Base-by-base conservation (phyloP, 2,113 vertebrate genomes). In the Periophthalmus modestus region DNA sequence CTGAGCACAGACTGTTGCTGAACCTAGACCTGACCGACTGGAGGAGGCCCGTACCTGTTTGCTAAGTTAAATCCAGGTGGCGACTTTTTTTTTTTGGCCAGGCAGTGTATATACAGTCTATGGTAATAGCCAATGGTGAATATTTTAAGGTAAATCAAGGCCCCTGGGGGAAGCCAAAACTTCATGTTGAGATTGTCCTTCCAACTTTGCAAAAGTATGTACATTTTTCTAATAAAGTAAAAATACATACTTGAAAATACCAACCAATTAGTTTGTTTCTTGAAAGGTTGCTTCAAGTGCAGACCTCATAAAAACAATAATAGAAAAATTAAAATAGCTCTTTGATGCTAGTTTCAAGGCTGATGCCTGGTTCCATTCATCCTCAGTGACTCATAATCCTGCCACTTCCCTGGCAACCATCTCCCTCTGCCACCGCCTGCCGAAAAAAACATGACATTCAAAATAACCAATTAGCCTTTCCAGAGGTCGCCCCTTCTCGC, bases 401-500 rank as follows among this genome's bases (percentile, higher is more conserved):
- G 36, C 21, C 66, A 59, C 55, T 63, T 54, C 69, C 57, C 55
- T n/a, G 66, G 59, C 16, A 4, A 43, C 55, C 63, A 24, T 34
- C 80, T 54, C 59, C 58, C 11, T 62, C 1, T 28, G 48, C 16
- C 68, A 23, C 48, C 19, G 47, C n/a, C n/a, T n/a, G n/a, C 19
- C 21, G 33, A 71, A 33, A 62, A 62, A 66, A 78, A 69, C 43
- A 52, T 61, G 58, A 81, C 75, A 79, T 87, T 75, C 16, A 79
- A 43, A 82, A 70, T 81, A 15, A 61, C 36, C 69, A 69, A 71
- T 79, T 81, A 79, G 58, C 69, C 68, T 68, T 76, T 73, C 52
- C 57, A 75, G 81, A 79, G 65, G 75, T 80, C 28, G 16, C 72
- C 68, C 6, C 23, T 48, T 10, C 63, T 68, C 24, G 36, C n/a